Conservation (phyloP, 2,888 invertebrate genomes). For the Cephus rjabovi region DNA sequence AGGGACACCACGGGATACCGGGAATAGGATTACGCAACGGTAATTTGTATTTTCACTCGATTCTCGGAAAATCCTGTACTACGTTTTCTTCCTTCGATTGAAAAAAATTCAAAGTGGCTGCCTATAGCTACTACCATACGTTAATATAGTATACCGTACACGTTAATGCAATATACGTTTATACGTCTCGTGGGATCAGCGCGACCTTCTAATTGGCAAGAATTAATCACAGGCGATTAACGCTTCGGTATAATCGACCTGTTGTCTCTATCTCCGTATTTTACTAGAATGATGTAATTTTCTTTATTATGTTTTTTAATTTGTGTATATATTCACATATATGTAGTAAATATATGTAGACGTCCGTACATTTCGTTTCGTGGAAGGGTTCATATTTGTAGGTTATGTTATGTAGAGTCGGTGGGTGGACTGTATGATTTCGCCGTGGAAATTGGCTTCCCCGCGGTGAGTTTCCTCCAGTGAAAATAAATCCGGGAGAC, state of each 20-base stretch:
- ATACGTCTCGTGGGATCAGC: background rate
- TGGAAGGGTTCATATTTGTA: background rate
- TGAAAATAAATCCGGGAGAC: background rate
- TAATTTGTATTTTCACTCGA: background rate
- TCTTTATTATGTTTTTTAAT: background rate
- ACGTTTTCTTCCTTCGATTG: background rate
- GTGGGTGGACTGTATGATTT: background rate
- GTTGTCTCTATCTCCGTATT: background rate
- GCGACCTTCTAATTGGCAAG: background rate
- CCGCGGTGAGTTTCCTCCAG: background rate
- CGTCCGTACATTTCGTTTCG: background rate
- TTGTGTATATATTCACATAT: background rate
- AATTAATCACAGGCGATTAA: background rate
- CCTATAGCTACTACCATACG: background rate
- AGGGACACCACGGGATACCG: background rate
- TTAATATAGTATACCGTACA: background rate
- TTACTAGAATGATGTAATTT: slow-evolving; percentile 7
- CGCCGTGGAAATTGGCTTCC: background rate
- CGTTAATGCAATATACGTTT: background rate
- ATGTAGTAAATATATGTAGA: background rate
- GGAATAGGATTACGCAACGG: background rate
- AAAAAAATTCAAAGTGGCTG: background rate
- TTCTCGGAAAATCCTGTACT: background rate
- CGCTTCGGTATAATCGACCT: background rate
- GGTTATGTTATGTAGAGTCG: background rate